Conservation (phyloP, 2,888 invertebrate species). For the Hymenopus coronatus region DNA sequence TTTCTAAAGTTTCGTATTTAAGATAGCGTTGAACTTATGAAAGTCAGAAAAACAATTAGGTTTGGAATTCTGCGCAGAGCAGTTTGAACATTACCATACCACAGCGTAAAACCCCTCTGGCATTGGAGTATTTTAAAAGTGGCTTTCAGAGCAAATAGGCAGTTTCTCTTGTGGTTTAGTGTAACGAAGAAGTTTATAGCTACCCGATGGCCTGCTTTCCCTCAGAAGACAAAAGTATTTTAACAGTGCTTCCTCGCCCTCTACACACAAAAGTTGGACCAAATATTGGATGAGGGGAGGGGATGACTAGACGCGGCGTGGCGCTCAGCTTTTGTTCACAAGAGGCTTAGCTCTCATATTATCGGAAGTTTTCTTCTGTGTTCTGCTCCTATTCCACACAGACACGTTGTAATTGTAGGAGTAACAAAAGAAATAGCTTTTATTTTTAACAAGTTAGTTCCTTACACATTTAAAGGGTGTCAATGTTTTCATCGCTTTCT, state of each 20-base stretch:
- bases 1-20: not conserved
- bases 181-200: not conserved
- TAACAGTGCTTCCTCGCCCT: not conserved
- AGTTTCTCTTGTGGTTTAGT: not conserved
- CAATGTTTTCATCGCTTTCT: not conserved
- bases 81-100: not conserved
- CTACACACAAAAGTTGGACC: not conserved
- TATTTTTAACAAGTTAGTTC: not conserved
- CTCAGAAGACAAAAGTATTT: not conserved
- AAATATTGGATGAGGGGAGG: not conserved
- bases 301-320: not conserved
- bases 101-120: not conserved
- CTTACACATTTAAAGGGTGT: not conserved
- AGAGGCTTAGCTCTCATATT: not conserved
- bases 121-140: not conserved
- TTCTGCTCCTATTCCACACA: not conserved
- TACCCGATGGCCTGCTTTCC: not conserved
- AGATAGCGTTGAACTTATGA: not conserved
- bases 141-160: not conserved
- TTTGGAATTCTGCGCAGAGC: not conserved
- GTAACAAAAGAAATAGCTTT: not conserved
- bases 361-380: not conserved
- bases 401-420: not conserved
- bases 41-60: not conserved
- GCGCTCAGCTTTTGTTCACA: not conserved